Percentiles rank a stretch among this genome's conserved stretches.
Evolutionary conservation across 2,797 vertebrate genomes (phyloP).

Genomic region (Diplodus sargus): DNA sequence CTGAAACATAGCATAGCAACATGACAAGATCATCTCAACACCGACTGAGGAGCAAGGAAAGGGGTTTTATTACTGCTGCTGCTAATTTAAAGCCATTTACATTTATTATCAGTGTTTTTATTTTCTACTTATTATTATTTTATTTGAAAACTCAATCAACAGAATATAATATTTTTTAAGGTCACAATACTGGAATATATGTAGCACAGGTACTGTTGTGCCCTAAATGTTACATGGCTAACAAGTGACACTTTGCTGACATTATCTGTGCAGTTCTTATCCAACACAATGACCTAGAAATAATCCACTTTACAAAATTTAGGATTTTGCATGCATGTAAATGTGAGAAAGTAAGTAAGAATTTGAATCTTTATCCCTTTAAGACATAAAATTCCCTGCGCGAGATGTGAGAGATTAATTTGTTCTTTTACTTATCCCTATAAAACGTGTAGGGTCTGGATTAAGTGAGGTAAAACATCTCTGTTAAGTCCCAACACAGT

Average conservation of each 20-base stretch:
- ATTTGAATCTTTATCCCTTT: conserved; percentile 31
- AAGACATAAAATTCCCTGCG: conserved; percentile 3
- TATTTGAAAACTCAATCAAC: not conserved
- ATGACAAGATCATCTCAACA: conserved; percentile 33
- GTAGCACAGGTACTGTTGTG: not conserved
- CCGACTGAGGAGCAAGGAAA: conserved; percentile 12
- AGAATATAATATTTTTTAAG: not conserved
- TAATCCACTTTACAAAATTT: conserved; percentile 1
- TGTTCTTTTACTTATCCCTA: conserved; percentile 41
- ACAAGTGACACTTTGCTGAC: not conserved
- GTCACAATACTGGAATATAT: not conserved
- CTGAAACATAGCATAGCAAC: conserved; percentile 68
- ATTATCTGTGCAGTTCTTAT: not conserved
- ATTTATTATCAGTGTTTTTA: not conserved
- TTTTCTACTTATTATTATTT: not conserved
- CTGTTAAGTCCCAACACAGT: conserved; percentile 37
- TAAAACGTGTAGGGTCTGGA: conserved; percentile 47
- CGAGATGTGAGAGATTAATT: conserved; percentile 31
- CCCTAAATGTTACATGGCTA: not conserved
- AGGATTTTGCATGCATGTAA: conserved; percentile 22
- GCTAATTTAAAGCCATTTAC: not conserved
- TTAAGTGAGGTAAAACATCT: conserved; percentile 50
- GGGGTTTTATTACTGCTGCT: not conserved
- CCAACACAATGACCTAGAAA: conserved; percentile 21
- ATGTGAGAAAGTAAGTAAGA: conserved; percentile 25